phyloP scores from a whole-genome alignment of 1,140 invertebrate genomes.

The Zaprionus ghesquierei region DNA sequence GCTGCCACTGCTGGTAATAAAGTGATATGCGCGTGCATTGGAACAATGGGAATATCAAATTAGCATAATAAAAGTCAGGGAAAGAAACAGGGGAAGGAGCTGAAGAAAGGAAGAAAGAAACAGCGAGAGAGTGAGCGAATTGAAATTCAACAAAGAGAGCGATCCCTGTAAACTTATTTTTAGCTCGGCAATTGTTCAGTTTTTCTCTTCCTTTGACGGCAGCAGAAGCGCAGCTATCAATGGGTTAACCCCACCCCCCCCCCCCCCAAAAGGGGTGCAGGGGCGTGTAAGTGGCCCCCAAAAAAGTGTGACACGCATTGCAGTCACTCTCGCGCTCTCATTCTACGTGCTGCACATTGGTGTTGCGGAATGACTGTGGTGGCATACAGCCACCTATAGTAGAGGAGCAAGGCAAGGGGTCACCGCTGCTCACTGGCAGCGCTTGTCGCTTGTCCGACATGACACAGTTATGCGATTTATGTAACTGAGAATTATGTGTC shows the following conservation, averaged over 20 bases:
- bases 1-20: constrained; percentile 53
- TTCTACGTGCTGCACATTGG: constrained; percentile 43
- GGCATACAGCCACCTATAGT: not conserved
- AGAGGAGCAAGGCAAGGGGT: constrained; percentile 18
- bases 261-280: not conserved
- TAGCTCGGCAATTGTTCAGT: constrained; percentile 37
- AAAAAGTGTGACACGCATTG: constrained; percentile 67
- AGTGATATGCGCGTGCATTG: constrained; percentile 73
- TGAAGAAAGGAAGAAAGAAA: constrained; percentile 26
- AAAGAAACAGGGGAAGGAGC: constrained; percentile 11
- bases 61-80: constrained; percentile 79
- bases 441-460: constrained; percentile 43
- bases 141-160: constrained; percentile 30
- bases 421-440: constrained; percentile 21
- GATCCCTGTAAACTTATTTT: constrained; percentile 39
- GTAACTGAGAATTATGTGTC: constrained; percentile 75
- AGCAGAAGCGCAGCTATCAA: not conserved
- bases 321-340: constrained; percentile 26
- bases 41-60: constrained; percentile 77
- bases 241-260: not conserved
- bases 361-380: constrained; percentile 31
- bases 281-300: constrained; percentile 10
- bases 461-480: constrained; percentile 80
- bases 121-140: not conserved
- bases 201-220: no score